Conservation (phyloP, 2,113 vertebrate genomes). For the Ornithorhynchus anatinus region DNA sequence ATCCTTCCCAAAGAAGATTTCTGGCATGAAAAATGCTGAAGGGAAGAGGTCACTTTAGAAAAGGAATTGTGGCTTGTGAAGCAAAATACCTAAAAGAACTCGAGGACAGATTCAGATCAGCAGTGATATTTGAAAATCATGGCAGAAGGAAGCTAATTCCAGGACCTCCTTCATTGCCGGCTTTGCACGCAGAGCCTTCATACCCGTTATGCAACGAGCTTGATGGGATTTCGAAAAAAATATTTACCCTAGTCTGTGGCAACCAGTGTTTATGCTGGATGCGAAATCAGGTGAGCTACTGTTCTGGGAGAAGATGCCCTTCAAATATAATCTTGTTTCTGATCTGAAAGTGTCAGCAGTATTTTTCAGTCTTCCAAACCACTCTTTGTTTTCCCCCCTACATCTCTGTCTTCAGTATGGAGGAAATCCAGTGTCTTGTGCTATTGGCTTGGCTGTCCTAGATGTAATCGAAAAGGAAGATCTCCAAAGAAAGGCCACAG, state of each 20-base stretch:
- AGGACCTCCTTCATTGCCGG: background rate
- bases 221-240: background rate
- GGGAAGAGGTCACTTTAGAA: background rate
- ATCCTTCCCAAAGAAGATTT: background rate
- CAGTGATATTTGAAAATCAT: background rate
- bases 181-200: background rate
- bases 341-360: background rate
- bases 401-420: slow-evolving; percentile 80
- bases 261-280: background rate
- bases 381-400: background rate
- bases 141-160: background rate
- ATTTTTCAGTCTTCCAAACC: slow-evolving; percentile 7
- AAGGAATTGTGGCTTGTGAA: background rate
- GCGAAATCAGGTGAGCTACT: background rate
- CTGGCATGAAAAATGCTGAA: background rate
- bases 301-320: background rate
- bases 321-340: background rate
- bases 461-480: slow-evolving; percentile 90
- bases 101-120: background rate
- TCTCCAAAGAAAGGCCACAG: slow-evolving; percentile 85
- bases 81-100: background rate
- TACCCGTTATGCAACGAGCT: background rate
- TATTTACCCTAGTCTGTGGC: background rate
- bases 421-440: slow-evolving; percentile 95
- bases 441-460: slow-evolving; percentile 89